phyloP scores from a whole-genome alignment of 2,888 invertebrate genomes.

The Apocheima hispidaria region DNA sequence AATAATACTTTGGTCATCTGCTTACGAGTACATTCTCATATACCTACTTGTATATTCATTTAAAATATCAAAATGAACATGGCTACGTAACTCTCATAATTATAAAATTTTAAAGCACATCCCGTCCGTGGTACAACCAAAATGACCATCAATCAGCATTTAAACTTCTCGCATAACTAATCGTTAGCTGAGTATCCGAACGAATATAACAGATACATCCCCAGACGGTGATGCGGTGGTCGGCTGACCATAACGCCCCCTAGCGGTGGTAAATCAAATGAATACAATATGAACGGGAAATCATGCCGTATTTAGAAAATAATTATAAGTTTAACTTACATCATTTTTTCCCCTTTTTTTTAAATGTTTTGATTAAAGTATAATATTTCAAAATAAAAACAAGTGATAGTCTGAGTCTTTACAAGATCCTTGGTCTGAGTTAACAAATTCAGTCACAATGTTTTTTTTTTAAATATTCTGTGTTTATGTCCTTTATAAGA shows the following conservation, averaged over 20 bases:
- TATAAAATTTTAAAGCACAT: constrained; percentile 7
- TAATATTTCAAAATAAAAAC: too few relatives aligned
- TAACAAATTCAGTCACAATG: too few relatives aligned
- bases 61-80: neutral
- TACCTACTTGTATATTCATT: neutral
- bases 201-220: constrained; percentile 48
- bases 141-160: constrained; percentile 57
- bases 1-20: too few relatives aligned
- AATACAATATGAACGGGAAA: neutral
- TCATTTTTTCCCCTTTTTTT: neutral
- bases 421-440: too few relatives aligned
- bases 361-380: too few relatives aligned
- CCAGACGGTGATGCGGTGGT: constrained; percentile 34
- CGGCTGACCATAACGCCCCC: constrained; percentile 16
- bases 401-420: too few relatives aligned
- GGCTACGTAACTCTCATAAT: too few relatives aligned
- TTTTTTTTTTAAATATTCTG: too few relatives aligned
- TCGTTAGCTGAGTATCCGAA: constrained; percentile 51
- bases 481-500: too few relatives aligned
- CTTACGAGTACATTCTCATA: too few relatives aligned
- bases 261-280: constrained; percentile 16
- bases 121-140: neutral
- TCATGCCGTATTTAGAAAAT: neutral
- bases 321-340: neutral
- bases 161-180: constrained; percentile 59